phyloP scores from a whole-genome alignment of 2,888 invertebrate genomes.

The Nasonovia ribisnigri region DNA sequence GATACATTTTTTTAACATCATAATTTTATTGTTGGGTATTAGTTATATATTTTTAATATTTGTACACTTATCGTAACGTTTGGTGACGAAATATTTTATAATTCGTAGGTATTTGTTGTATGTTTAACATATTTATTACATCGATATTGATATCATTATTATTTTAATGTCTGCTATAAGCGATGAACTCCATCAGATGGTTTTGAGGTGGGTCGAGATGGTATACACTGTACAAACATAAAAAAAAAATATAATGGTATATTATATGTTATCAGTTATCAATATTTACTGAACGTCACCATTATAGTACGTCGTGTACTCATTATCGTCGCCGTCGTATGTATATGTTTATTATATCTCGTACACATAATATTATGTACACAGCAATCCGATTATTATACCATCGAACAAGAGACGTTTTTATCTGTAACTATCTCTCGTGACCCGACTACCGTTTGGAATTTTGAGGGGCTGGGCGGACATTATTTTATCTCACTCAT shows the following conservation, averaged over 20 bases:
- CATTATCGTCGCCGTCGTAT: background rate
- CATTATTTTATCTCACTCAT: background rate
- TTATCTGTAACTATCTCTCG: background rate
- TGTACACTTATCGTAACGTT: background rate
- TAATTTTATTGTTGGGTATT: background rate
- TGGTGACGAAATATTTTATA: background rate
- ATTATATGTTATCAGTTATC: background rate
- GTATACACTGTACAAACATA: background rate
- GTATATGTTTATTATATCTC: background rate
- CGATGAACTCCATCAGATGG: background rate
- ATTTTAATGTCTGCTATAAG: background rate
- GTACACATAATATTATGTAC: no score
- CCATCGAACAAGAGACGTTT: background rate
- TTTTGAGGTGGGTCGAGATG: background rate
- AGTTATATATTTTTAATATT: background rate
- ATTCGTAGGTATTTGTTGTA: background rate
- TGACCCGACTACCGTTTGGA: slow-evolving; percentile 5
- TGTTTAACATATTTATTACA: no score
- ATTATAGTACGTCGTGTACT: background rate
- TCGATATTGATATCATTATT: background rate
- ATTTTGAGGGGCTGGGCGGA: background rate
- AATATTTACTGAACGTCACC: slow-evolving; percentile 18
- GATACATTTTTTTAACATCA: background rate
- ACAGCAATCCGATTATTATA: background rate
- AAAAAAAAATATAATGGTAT: slow-evolving; percentile 8